Base-by-base conservation (phyloP, 2,113 vertebrate genomes). In the Chrysochloris asiatica region DNA sequence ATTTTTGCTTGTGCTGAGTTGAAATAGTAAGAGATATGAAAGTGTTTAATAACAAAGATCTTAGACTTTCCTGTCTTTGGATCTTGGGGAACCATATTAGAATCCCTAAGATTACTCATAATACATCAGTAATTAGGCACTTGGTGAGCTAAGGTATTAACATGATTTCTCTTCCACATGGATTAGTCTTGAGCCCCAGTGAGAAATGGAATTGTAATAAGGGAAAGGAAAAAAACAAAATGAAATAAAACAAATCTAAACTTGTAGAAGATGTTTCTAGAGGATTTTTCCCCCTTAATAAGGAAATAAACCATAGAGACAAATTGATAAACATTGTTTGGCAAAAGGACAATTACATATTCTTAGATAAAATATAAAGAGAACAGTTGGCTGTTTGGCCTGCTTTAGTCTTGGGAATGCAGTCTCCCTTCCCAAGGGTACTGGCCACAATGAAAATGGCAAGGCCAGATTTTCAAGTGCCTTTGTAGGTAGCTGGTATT, bases 201-300 rank as follows among this genome's bases (percentile, higher is more conserved):
- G 54, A 36, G 8, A n/a, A 71, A 1, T 45, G 5, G 0, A 1
- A 0, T 63, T 84, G n/a, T n/a, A n/a, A n/a, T n/a, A n/a, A n/a
- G n/a, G n/a, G n/a, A n/a, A n/a, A n/a, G n/a, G n/a, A 67, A 36
- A 67, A 17, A 33, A 67, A 36, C 8, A 67, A 36, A n/a, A n/a
- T 12, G 13, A 65, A 67, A 67, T 13, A 83, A 48, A 1, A 41
- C 54, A 61, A 88, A 54, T 8, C 9, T 45, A 63, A 65, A 67
- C 33, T n/a, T n/a, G 36, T 36, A 63, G 10, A 41, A 63, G 10
- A 41, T 73, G 36, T 52, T 86, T 52, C 33, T 67, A 36, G 1
- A 67, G 16, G 33, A 67, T 36, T 67, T 19, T 36, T 36, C 14
- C 36, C 36, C 19, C 63, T 65, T 72, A 8, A 6, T 54, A 72